Evolutionary conservation across 2,113 vertebrate genomes (phyloP).

Genomic region (Megalops atlanticus): DNA sequence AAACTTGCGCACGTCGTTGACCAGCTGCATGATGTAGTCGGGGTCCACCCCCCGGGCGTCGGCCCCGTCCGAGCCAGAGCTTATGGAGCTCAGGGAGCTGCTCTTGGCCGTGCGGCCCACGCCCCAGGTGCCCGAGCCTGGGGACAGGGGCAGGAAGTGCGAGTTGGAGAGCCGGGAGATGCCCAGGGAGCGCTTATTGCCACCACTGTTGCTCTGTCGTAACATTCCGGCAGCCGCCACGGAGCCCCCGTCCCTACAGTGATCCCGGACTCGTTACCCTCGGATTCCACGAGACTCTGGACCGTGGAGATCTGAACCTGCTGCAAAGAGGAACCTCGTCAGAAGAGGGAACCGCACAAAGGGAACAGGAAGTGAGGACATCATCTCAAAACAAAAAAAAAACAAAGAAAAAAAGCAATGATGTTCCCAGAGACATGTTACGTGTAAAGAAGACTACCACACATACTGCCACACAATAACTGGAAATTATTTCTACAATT

Average conservation of each 20-base stretch:
- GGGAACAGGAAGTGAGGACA: conserved; percentile 19
- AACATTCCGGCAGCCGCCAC: conserved; percentile 63
- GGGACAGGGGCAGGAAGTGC: conserved; percentile 70
- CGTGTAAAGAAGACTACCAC: not conserved
- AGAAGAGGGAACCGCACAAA: conserved; percentile 6
- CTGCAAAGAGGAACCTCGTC: not conserved
- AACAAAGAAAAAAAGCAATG: not conserved
- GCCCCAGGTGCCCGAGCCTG: conserved; percentile 49
- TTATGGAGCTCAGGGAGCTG: conserved; percentile 69
- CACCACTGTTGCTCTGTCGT: conserved; percentile 73
- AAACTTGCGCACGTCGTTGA: conserved; percentile 81
- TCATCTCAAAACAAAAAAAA: not conserved
- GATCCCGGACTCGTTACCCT: conserved; percentile 54
- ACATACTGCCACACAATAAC: not conserved
- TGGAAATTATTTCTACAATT: not conserved
- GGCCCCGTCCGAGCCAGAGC: conserved; percentile 64
- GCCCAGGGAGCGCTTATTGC: conserved; percentile 81
- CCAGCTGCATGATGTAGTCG: conserved; percentile 79
- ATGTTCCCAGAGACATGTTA: not conserved
- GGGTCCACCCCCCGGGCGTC: conserved; percentile 81
- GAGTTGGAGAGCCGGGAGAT: conserved; percentile 80
- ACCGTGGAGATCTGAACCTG: conserved; percentile 40
- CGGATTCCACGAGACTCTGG: conserved; percentile 50
- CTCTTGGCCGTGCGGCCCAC: conserved; percentile 76
- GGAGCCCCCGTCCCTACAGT: conserved; percentile 55